These are phyloP conservation scores for Machaerirhynchus nigripectus DNA, from an alignment of 2,113 vertebrate species.

Conservation along the genomic window DNA sequence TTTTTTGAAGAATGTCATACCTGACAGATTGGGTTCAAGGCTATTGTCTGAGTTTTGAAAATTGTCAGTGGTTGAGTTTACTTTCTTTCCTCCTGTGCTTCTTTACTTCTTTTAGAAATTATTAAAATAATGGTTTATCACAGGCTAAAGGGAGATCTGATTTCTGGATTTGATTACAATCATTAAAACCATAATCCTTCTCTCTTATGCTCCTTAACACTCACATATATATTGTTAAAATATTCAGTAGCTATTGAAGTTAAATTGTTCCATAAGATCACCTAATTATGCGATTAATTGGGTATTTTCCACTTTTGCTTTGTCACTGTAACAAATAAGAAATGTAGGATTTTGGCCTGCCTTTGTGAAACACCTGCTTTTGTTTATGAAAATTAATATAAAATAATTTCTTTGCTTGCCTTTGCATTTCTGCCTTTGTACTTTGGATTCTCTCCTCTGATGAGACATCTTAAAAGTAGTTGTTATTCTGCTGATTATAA, in stretches of 20 bases:
- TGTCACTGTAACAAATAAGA: neutral
- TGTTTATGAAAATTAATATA: neutral
- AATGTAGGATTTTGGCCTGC: neutral
- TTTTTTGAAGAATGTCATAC: neutral
- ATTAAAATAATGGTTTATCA: neutral
- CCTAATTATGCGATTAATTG: neutral
- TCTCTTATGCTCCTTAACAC: neutral
- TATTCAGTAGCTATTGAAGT: slow-evolving; percentile 29
- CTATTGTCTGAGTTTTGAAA: neutral
- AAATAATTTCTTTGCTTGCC: neutral
- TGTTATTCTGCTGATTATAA: neutral
- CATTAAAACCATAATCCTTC: slow-evolving; percentile 21
- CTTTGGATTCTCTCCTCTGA: neutral
- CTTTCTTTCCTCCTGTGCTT: neutral
- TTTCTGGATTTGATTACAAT: slow-evolving; percentile 20
- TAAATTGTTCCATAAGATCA: slow-evolving; percentile 6
- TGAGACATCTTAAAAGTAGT: neutral
- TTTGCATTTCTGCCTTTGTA: neutral
- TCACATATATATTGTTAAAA: slow-evolving; percentile 47
- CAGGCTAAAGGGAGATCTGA: slow-evolving; percentile 8
- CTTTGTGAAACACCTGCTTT: neutral
- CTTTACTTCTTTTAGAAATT: neutral
- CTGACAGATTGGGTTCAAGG: neutral
- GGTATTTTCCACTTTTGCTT: slow-evolving; percentile 17
- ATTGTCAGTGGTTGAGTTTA: neutral